A percentile compares a stretch with the other conserved stretches of the same genome.
phyloP scores from a whole-genome alignment of 2,113 vertebrate species.

The Castor canadensis region DNA sequence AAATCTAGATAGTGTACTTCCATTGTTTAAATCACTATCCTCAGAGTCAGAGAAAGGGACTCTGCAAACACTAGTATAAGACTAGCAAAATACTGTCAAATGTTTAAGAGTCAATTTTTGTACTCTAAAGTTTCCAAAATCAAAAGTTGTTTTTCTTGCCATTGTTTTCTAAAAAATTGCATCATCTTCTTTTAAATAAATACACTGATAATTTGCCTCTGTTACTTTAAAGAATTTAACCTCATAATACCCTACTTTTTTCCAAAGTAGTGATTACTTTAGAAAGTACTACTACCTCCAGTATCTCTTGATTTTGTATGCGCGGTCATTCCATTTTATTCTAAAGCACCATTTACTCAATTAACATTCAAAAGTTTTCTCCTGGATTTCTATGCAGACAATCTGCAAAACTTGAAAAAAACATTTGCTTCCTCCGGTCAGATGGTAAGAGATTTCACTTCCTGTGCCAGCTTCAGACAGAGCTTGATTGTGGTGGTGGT shows the following conservation, averaged over 20 bases:
- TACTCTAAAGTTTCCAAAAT: neutral
- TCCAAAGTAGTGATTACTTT: neutral
- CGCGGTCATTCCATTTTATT: neutral
- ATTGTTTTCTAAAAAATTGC: neutral
- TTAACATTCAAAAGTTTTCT: neutral
- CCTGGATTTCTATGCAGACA: neutral
- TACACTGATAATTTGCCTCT: neutral
- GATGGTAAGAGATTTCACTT: neutral
- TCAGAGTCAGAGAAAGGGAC: neutral
- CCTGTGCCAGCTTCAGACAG: neutral
- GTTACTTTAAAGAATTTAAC: neutral
- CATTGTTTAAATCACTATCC: neutral
- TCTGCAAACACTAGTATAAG: neutral
- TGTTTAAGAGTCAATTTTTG: neutral
- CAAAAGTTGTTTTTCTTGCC: neutral
- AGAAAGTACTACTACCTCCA: neutral
- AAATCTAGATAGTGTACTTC: neutral
- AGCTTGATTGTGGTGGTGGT: neutral
- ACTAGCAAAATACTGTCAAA: neutral
- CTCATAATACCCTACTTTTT: neutral
- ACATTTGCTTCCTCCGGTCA: neutral
- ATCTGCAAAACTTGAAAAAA: neutral
- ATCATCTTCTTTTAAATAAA: neutral
- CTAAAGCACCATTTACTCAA: too few species aligned
- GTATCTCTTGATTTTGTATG: neutral